These are phyloP conservation scores for Bruchidius siliquastri DNA, from an alignment of 2,888 invertebrate species.

Conservation along the genomic window DNA sequence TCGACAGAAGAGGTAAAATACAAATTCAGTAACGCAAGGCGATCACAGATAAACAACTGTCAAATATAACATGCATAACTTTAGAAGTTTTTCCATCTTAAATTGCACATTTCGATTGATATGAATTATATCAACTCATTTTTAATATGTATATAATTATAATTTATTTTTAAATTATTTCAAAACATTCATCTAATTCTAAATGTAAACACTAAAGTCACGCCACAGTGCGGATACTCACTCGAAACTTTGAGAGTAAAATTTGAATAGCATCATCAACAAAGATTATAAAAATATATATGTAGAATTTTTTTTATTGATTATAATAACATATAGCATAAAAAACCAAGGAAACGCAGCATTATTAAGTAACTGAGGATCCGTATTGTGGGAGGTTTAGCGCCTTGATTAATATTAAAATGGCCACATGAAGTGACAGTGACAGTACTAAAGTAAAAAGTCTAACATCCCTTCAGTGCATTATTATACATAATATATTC, in stretches of 20 bases:
- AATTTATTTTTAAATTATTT: conserved; percentile 48
- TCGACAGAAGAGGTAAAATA: conserved; percentile 33
- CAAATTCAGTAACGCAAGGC: conserved; percentile 42
- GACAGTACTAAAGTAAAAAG: conserved; percentile 50
- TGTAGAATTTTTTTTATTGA: not conserved
- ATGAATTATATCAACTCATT: conserved; percentile 49
- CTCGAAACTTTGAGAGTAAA: not conserved
- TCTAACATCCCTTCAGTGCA: conserved; percentile 51
- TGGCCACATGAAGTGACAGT: conserved; percentile 43
- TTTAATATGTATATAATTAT: conserved; percentile 48
- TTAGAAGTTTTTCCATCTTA: conserved; percentile 41
- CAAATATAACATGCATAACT: conserved; percentile 48
- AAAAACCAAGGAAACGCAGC: not conserved
- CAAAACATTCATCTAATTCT: conserved; percentile 48
- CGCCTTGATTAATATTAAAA: conserved; percentile 47
- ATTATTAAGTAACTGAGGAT: not conserved
- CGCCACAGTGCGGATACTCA: not conserved
- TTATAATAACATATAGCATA: not conserved
- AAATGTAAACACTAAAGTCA: conserved; percentile 27
- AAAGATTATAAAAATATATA: not conserved
- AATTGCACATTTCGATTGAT: conserved; percentile 50
- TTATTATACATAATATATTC: conserved; percentile 45
- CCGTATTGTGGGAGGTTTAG: conserved; percentile 29
- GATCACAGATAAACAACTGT: conserved; percentile 49
- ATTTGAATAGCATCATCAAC: not conserved